Evolutionary conservation across 1,140 invertebrate species (phyloP).

Genomic region (Penaeus japonicus): DNA sequence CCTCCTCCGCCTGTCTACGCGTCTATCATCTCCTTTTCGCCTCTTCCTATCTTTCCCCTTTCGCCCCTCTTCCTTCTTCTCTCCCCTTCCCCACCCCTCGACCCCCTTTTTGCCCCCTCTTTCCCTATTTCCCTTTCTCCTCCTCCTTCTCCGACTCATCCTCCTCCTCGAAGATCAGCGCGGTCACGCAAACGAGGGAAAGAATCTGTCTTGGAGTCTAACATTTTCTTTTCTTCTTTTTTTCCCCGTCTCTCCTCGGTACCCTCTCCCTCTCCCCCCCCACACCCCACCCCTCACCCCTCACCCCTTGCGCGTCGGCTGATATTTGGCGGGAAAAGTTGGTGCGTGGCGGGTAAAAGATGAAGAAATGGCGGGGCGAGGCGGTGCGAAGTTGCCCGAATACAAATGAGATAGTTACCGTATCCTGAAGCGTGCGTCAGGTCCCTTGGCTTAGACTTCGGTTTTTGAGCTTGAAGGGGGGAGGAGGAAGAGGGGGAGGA

Average conservation of each 20-base stretch:
- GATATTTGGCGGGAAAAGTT: constrained; percentile 57
- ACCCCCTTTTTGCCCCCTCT: not conserved
- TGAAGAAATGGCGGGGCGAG: constrained; percentile 52
- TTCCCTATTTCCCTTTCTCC: too few relatives aligned
- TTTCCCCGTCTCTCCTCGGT: not conserved
- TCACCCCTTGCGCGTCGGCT: not conserved
- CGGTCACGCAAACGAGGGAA: too few relatives aligned
- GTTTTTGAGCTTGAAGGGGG: not conserved
- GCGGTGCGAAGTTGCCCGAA: constrained; percentile 55
- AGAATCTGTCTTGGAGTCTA: too few relatives aligned
- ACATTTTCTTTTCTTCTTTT: not conserved
- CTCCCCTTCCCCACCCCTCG: not conserved
- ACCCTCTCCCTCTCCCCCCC: not conserved
- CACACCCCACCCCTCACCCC: not conserved
- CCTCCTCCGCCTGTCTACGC: not conserved
- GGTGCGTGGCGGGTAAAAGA: constrained; percentile 54
- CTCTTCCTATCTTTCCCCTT: not conserved
- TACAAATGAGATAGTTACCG: constrained; percentile 57
- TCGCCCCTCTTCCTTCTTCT: too few relatives aligned
- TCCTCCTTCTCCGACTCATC: not conserved
- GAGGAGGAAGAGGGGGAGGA: not conserved
- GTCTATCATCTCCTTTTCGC: not conserved
- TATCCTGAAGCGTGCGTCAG: constrained; percentile 38
- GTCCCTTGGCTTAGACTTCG: constrained; percentile 24
- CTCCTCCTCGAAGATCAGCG: not conserved